A percentile compares a stretch with the other conserved stretches of the same genome.
phyloP scores from a whole-genome alignment of 2,888 invertebrate genomes.

The Chalcis sispes region DNA sequence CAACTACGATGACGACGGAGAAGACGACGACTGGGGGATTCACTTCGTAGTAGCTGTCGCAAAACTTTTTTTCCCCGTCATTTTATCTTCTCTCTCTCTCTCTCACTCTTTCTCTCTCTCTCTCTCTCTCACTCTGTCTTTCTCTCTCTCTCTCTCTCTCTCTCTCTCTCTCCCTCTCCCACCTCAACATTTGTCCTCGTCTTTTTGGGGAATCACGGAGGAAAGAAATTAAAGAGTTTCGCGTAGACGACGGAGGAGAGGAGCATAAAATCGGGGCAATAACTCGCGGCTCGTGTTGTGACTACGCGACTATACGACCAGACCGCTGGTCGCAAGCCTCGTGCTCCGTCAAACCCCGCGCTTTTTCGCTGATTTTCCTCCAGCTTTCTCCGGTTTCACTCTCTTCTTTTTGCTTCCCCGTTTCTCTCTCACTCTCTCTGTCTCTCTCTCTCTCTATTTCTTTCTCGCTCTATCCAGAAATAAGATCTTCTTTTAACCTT shows the following conservation, averaged over 20 bases:
- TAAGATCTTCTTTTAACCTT: conserved; percentile 58
- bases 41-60: conserved; percentile 28
- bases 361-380: conserved; percentile 5
- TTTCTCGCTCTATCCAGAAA: conserved; percentile 44
- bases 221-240: conserved; percentile 56
- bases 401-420: no score
- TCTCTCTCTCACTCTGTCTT: conserved; percentile 23
- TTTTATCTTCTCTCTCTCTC: conserved; percentile 25
- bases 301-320: conserved; percentile 70
- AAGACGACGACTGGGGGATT: conserved; percentile 27
- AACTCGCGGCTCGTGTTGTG: conserved; percentile 67
- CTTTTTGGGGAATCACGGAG: conserved; percentile 43
- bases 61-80: conserved; percentile 46
- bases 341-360: no score
- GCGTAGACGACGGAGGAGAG: conserved; percentile 39
- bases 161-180: background rate
- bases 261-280: conserved; percentile 61
- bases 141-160: conserved; percentile 2
- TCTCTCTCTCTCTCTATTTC: no score
- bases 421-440: no score
- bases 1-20: background rate
- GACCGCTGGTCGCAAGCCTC: conserved; percentile 71
- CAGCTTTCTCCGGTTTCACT: no score
- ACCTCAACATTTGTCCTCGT: background rate
- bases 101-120: background rate